A percentile compares a stretch with the other conserved stretches of the same genome.
phyloP scores from a whole-genome alignment of 2,888 invertebrate genomes.

The Camptogramma bilineatum region DNA sequence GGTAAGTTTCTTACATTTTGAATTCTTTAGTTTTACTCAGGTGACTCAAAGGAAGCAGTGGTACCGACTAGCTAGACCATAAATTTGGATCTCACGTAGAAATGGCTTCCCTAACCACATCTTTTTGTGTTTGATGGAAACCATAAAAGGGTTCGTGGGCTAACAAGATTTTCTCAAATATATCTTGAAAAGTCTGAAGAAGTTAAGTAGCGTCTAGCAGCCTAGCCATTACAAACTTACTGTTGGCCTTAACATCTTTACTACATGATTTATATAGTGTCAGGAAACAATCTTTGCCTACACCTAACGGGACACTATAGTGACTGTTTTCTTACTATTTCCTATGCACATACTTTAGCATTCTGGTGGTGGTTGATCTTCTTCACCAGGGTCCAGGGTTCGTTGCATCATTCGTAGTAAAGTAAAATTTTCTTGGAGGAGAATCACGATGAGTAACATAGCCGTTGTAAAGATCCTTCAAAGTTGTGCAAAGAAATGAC shows the following conservation, averaged over 20 bases:
- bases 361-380: not conserved
- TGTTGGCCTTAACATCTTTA: no score
- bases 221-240: no score
- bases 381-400: not conserved
- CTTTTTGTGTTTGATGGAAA: slow-evolving; percentile 20
- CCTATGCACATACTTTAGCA: not conserved
- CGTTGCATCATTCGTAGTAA: no score
- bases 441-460: slow-evolving; percentile 20
- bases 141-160: slow-evolving; percentile 8
- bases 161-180: not conserved
- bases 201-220: not conserved
- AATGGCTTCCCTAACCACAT: slow-evolving; percentile 15
- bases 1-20: slow-evolving; percentile 78
- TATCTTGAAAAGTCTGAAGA: not conserved
- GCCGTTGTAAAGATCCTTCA: slow-evolving; percentile 28
- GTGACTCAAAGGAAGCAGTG: not conserved
- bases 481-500: slow-evolving; percentile 53
- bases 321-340: not conserved
- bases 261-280: no score
- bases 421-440: not conserved
- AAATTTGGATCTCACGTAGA: slow-evolving; percentile 3
- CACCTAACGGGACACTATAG: no score
- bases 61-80: not conserved
- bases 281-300: no score
- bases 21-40: not conserved